phyloP scores from a whole-genome alignment of 2,113 vertebrate species.

The Albula goreensis region DNA sequence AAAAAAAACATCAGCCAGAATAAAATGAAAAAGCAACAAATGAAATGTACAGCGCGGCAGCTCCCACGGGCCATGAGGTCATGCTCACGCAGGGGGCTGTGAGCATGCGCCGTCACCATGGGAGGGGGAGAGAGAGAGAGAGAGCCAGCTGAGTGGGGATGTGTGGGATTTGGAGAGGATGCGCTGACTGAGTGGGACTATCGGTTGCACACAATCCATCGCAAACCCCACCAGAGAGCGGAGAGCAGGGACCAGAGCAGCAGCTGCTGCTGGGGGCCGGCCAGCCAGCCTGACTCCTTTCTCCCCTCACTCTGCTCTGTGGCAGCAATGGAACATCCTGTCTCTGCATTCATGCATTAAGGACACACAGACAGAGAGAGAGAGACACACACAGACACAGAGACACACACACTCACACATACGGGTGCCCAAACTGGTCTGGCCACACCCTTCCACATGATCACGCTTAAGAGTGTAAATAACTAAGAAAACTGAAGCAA shows the following conservation, averaged over 20 bases:
- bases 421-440: neutral
- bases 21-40: slow-evolving; percentile 14
- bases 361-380: neutral
- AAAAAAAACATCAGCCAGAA: neutral
- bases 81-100: too few relatives aligned
- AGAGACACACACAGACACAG: neutral
- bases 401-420: neutral
- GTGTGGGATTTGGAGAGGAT: neutral
- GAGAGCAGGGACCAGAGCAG: neutral
- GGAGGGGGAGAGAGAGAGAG: neutral
- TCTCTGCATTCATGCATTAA: neutral
- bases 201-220: neutral
- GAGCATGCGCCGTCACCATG: neutral
- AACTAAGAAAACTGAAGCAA: neutral
- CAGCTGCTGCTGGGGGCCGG: neutral
- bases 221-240: neutral
- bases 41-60: neutral
- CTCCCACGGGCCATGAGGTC: neutral
- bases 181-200: neutral
- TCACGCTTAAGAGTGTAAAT: neutral
- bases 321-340: neutral
- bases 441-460: neutral
- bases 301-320: neutral
- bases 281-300: neutral
- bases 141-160: too few relatives aligned